Conservation (phyloP, 2,113 vertebrate species). For the Parotia lawesii region DNA sequence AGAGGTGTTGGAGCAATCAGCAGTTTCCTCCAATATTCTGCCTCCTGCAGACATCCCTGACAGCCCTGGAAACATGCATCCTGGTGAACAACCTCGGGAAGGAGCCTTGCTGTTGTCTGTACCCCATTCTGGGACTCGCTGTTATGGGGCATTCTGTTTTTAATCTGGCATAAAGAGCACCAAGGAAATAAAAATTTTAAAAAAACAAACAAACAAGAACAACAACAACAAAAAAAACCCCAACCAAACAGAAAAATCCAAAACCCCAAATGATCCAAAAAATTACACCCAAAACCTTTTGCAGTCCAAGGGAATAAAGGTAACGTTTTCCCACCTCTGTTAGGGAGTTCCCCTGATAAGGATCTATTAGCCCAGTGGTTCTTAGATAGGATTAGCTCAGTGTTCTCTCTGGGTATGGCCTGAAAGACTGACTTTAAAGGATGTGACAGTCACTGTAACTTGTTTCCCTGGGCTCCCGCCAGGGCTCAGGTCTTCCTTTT, state of each 20-base stretch:
- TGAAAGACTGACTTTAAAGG: not conserved
- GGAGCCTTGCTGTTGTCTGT: not conserved
- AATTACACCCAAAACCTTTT: not conserved
- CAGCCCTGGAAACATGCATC: not conserved
- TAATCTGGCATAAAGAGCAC: conserved; percentile 28
- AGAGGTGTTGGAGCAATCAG: conserved; percentile 1
- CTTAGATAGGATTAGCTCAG: not conserved
- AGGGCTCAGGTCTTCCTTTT: not conserved
- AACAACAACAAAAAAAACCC: not conserved
- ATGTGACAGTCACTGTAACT: not conserved
- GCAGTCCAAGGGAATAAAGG: not conserved
- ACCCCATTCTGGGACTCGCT: conserved; percentile 35
- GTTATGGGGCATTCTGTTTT: not conserved
- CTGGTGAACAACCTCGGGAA: not conserved
- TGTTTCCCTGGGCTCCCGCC: not conserved
- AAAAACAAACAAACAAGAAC: not conserved
- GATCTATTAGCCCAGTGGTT: not conserved
- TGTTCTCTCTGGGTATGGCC: not conserved
- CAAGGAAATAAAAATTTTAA: conserved; percentile 28
- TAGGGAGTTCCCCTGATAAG: not conserved
- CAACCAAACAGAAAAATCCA: not conserved
- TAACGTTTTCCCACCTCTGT: not conserved
- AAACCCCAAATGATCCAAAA: accelerated
- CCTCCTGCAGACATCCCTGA: not conserved
- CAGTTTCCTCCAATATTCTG: not conserved